Evolutionary conservation across 2,113 vertebrate genomes (phyloP).

Genomic region (Larimichthys crocea): DNA sequence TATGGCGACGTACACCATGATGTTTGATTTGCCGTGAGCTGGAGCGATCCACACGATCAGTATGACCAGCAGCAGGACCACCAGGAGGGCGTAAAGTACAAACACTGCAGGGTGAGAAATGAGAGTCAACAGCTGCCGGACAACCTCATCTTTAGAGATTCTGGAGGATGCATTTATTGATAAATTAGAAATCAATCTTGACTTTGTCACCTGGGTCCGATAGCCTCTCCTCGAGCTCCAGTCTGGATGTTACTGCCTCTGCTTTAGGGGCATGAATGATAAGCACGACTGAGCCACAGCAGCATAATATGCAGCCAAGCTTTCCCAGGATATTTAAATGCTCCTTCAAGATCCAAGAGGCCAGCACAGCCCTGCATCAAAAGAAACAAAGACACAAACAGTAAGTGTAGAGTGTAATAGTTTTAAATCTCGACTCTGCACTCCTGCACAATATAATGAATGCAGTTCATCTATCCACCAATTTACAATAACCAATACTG

Average conservation of each 20-base stretch:
- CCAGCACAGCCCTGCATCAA: conserved; percentile 91
- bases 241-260: conserved; percentile 88
- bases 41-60: conserved; percentile 94
- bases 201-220: conserved; percentile 89
- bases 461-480: too few species aligned
- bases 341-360: conserved; percentile 93
- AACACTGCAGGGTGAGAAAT: conserved; percentile 87
- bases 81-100: conserved; percentile 87
- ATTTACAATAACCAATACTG: too few species aligned
- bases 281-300: conserved; percentile 93
- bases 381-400: background rate
- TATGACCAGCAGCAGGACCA: conserved; percentile 89
- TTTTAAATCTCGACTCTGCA: background rate
- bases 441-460: background rate
- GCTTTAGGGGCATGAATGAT: conserved; percentile 94
- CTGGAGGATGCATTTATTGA: background rate
- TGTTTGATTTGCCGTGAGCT: conserved; percentile 90
- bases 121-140: background rate
- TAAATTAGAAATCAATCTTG: background rate
- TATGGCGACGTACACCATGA: conserved; percentile 96
- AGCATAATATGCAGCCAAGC: conserved; percentile 93
- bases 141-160: background rate
- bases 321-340: conserved; percentile 94
- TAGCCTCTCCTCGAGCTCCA: conserved; percentile 92
- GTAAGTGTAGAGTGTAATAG: background rate